A percentile compares a stretch with the other conserved stretches of the same genome.
Conservation (phyloP, 2,797 vertebrate genomes). For the Tapera naevia region DNA sequence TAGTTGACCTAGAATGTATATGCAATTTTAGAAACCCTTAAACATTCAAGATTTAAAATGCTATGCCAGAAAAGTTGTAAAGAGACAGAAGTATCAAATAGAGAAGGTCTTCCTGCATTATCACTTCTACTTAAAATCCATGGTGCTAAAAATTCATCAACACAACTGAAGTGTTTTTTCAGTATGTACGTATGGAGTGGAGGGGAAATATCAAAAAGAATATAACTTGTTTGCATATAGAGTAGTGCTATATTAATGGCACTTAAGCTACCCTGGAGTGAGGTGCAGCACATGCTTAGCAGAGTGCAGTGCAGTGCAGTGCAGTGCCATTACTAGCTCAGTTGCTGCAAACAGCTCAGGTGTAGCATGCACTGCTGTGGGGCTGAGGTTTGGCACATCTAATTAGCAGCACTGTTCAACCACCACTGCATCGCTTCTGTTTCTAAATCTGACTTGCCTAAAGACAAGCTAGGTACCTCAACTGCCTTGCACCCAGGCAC, state of each 20-base stretch:
- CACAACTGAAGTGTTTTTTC: neutral
- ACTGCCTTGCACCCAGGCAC: neutral
- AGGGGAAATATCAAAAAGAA: neutral
- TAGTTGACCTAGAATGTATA: neutral
- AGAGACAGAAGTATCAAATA: neutral
- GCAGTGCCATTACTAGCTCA: neutral
- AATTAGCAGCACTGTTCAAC: neutral
- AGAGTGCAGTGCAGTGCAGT: neutral
- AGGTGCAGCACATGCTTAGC: neutral
- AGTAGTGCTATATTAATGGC: neutral
- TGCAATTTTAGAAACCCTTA: neutral
- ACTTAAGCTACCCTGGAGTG: rapidly evolving
- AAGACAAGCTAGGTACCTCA: neutral
- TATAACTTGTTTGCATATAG: neutral
- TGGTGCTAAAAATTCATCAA: neutral
- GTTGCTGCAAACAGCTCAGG: neutral
- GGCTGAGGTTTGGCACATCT: neutral
- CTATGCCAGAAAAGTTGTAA: neutral
- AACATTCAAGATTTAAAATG: conserved; percentile 16
- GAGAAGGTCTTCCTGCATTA: neutral
- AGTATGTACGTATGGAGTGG: neutral
- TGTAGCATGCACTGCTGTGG: rapidly evolving
- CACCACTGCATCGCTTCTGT: neutral
- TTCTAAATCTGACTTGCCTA: neutral
- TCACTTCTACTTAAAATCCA: neutral